Evolutionary conservation across 2,797 vertebrate species (phyloP), one percentile per base, ranked within the genome.

Genomic region (Heteromormyrus szaboi): DNA sequence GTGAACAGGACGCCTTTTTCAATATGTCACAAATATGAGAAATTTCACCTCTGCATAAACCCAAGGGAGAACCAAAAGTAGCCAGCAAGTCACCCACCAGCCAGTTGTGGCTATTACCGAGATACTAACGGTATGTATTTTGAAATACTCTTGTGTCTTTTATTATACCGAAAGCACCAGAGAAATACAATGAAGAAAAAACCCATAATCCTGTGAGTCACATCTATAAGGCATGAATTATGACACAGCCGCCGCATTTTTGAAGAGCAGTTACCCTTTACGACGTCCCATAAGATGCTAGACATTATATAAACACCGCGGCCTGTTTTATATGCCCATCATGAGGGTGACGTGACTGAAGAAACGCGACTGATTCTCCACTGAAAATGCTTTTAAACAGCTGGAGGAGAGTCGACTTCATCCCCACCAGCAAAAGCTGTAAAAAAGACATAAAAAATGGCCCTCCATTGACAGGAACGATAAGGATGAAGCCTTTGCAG

Each of bases 271-370:
- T 83, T 56, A 56, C 53, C 37, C 88, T 81, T 83, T 88, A 81
- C 53, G 72, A 41, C 5, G 19, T 46, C n/a, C 88, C 51, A 51
- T 85, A 85, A 85, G 22, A 51, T 33, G 48, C 50, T 29, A 50
- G 51, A 88, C 87, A 88, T 56, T 83, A 81, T 56, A 56, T 46
- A 83, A 83, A 41, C 33, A 59, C 53, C 6, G 7, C 17, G 2
- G 25, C 88, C 53, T 56, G 33, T 54, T 79, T 56, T 83, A 83
- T 88, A n/a, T 88, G 76, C 68, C 53, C 76, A 59, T 83, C 79
- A 11, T 41, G 51, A 22, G 37, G 59, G 59, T 62, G 7, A 54
- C 12, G 76, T 81, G 65, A 25, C 48, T 7, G 9, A 88, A 54
- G 22, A 62, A 51, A 88, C n/a, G 29, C 2, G 3, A 12, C 51